A percentile compares a stretch with the other conserved stretches of the same genome.
phyloP scores from a whole-genome alignment of 2,888 invertebrate species.

The Cheilosia vernalis region DNA sequence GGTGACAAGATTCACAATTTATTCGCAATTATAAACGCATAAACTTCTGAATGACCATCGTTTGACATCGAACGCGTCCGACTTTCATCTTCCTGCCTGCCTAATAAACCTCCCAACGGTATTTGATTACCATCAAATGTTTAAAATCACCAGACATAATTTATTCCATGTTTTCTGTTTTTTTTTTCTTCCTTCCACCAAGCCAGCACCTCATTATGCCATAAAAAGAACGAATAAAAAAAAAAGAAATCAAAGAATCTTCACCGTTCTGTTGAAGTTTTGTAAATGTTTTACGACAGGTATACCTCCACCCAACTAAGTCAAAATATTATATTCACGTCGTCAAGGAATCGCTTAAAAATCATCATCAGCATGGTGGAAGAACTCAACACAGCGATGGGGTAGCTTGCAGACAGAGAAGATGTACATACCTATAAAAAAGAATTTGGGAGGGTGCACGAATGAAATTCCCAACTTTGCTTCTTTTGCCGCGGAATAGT shows the following conservation, averaged over 20 bases:
- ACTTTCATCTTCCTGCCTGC: conserved; percentile 23
- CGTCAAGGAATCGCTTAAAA: conserved; percentile 62
- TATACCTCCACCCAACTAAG: conserved; percentile 39
- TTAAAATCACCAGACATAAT: conserved; percentile 72
- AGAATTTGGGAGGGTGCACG: not conserved
- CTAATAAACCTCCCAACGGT: conserved; percentile 65
- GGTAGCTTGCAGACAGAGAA: conserved; percentile 1
- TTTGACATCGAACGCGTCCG: conserved; percentile 42
- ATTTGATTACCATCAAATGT: conserved; percentile 73
- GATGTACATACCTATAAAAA: too few relatives aligned
- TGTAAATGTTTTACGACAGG: conserved; percentile 70
- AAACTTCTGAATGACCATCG: conserved; percentile 56
- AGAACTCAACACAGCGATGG: conserved; percentile 16
- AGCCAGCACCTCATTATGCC: conserved; percentile 63
- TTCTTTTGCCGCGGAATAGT: conserved; percentile 39
- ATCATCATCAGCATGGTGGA: conserved; percentile 57
- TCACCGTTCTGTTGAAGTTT: conserved; percentile 51
- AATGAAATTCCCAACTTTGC: conserved; percentile 21
- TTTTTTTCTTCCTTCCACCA: conserved; percentile 28
- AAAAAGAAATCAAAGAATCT: conserved; percentile 30
- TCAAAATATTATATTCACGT: conserved; percentile 43
- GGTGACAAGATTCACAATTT: conserved; percentile 58
- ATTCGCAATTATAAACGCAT: conserved; percentile 72
- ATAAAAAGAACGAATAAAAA: conserved; percentile 49
- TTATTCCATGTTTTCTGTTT: conserved; percentile 43